Conservation (phyloP, 2,797 vertebrate genomes). For the Liparis tanakae region DNA sequence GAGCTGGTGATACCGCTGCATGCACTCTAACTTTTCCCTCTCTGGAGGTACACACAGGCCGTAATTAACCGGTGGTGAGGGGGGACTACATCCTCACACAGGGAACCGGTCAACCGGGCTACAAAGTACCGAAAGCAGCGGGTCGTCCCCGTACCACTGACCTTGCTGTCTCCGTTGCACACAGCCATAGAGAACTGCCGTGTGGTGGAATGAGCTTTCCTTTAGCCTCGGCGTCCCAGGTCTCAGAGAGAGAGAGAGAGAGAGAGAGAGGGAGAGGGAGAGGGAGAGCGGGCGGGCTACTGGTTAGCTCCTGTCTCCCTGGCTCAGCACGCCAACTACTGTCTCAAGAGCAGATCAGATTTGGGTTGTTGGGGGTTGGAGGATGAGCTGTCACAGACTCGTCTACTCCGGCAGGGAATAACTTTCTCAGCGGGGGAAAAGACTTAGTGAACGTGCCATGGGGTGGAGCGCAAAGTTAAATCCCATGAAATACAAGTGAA, state of each 20-base stretch:
- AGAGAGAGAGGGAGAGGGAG: slow-evolving; percentile 11
- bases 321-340: slow-evolving; percentile 71
- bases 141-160: slow-evolving; percentile 79
- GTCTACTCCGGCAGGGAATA: slow-evolving; percentile 41
- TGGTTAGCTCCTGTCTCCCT: slow-evolving; percentile 52
- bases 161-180: slow-evolving; percentile 99
- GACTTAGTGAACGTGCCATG: slow-evolving; percentile 56
- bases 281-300: slow-evolving; percentile 10
- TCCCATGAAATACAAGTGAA: neutral
- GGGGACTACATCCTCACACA: slow-evolving; percentile 38
- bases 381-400: slow-evolving; percentile 38
- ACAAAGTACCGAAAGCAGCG: slow-evolving; percentile 4
- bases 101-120: slow-evolving; percentile 23
- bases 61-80: slow-evolving; percentile 43
- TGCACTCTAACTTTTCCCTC: slow-evolving; percentile 71
- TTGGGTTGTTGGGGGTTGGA: slow-evolving; percentile 6
- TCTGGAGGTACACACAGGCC: slow-evolving; percentile 76
- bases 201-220: slow-evolving; percentile 74
- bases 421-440: slow-evolving; percentile 42
- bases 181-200: slow-evolving; percentile 89
- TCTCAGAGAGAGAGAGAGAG: slow-evolving; percentile 45
- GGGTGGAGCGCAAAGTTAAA: slow-evolving; percentile 73
- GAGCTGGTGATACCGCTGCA: slow-evolving; percentile 42
- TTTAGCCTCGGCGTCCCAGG: slow-evolving; percentile 66
- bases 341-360: slow-evolving; percentile 58